Evolutionary conservation across 2,113 vertebrate species (phyloP).

Genomic region (Prunella himalayana): DNA sequence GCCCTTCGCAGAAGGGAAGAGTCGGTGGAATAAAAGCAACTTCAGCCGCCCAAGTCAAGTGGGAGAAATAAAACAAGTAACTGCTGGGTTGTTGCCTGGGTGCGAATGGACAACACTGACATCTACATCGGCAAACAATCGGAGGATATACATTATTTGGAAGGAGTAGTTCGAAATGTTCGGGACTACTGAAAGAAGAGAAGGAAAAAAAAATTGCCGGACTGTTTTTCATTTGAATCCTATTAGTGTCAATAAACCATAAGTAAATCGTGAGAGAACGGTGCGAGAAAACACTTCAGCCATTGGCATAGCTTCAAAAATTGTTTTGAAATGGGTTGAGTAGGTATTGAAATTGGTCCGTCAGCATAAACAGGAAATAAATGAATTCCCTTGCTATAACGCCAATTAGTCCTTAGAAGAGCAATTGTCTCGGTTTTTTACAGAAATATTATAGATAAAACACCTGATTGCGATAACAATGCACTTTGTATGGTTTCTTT

Average conservation of each 20-base stretch:
- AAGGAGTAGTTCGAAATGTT: not conserved
- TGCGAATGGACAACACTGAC: not conserved
- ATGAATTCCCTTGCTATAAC: slow-evolving; percentile 40
- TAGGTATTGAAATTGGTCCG: not conserved
- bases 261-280: not conserved
- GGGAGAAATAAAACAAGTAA: not conserved
- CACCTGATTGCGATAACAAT: not conserved
- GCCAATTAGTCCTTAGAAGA: slow-evolving; percentile 16
- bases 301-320: not conserved
- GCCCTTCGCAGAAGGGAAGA: not conserved
- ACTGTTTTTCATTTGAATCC: not conserved
- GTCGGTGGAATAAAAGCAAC: not conserved
- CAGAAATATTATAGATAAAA: slow-evolving; percentile 38
- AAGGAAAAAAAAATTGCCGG: not conserved
- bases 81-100: not conserved
- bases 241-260: not conserved
- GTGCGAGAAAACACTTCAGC: not conserved
- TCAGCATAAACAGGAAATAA: slow-evolving; percentile 52
- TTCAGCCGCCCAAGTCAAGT: not conserved
- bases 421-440: slow-evolving; percentile 47
- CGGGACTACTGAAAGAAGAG: not conserved
- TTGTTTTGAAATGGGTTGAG: not conserved
- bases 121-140: not conserved
- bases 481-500: slow-evolving; percentile 33
- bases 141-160: not conserved